Evolutionary conservation across 2,113 vertebrate species (phyloP), one percentile per base, ranked within the genome.

Genomic region (Galeopterus variegatus): DNA sequence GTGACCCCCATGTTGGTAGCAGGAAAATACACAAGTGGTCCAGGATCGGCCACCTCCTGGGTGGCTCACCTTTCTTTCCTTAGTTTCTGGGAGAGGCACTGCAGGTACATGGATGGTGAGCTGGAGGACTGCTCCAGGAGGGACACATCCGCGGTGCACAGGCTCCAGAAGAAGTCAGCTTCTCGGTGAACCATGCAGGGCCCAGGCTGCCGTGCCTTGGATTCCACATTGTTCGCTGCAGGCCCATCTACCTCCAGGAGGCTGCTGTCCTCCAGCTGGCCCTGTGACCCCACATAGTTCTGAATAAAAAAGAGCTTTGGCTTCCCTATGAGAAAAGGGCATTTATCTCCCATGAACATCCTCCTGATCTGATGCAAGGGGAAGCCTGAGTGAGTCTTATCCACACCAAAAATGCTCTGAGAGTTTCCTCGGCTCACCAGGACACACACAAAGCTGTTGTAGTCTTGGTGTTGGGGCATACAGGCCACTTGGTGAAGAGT

Each of bases 301-400:
- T 99, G 99, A 98, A 99, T 99, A 93, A 99, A 99, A 98, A 99
- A 99, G 72, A 99, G 98, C 84, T 99, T 99, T 0, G 99, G 99
- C 96, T 99, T 99, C 81, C 99, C 99, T 0, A 97, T 81, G 95
- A 99, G 98, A 58, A 86, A 96, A 15, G 98, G 99, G 92, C 99
- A 99, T 0, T 8, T 54, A 0, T 99, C 98, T 4, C 98, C 98
- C 23, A 95, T 98, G 79, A 99, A 99, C 45, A 99, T 98, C 17
- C 89, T 97, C 82, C 98, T 99, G 96, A 99, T 69, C 0, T 3
- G 54, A 41, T 99, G 98, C 93, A 99, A 95, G 52, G 97, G 73
- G 48, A 99, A 96, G 19, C 98, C 99, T 0, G 70, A 41, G 15
- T 50, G 72, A 3, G 87, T 26, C 1, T 65, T 48, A 80, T 99